Evolutionary conservation across 2,888 invertebrate genomes (phyloP).

Genomic region (Ornithoptera priamus): DNA sequence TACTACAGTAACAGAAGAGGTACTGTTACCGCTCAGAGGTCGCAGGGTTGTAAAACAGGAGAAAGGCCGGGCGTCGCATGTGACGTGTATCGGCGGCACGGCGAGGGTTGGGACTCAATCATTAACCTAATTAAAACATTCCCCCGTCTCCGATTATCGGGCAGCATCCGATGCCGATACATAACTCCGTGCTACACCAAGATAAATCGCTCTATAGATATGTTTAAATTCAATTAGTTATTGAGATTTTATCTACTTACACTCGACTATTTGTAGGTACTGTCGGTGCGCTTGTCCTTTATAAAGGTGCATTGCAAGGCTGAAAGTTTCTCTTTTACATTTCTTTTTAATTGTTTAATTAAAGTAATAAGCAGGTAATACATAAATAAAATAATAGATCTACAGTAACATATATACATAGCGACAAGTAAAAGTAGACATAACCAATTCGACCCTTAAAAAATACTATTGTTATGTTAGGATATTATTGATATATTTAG

Average conservation of each 20-base stretch:
- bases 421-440: too few relatives aligned
- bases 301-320: slow-evolving; percentile 9
- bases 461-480: too few relatives aligned
- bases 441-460: too few relatives aligned
- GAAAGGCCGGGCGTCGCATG: slow-evolving; percentile 30
- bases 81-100: slow-evolving; percentile 41
- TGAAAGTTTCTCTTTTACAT: background rate
- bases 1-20: background rate
- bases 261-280: slow-evolving; percentile 29
- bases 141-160: slow-evolving; percentile 44
- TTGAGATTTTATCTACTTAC: slow-evolving; percentile 28
- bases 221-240: slow-evolving; percentile 33
- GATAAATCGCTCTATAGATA: slow-evolving; percentile 31
- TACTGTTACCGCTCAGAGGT: background rate
- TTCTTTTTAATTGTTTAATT: background rate
- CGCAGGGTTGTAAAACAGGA: slow-evolving; percentile 26
- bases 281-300: slow-evolving; percentile 3
- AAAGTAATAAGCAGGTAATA: too few relatives aligned
- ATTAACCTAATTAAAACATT: slow-evolving; percentile 70
- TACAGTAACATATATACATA: too few relatives aligned
- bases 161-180: slow-evolving; percentile 31
- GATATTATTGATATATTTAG: too few relatives aligned
- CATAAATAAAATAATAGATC: too few relatives aligned
- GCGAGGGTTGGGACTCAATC: slow-evolving; percentile 40
- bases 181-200: slow-evolving; percentile 26